Conservation (phyloP, 2,113 vertebrate species). For the Crotalus viridis region DNA sequence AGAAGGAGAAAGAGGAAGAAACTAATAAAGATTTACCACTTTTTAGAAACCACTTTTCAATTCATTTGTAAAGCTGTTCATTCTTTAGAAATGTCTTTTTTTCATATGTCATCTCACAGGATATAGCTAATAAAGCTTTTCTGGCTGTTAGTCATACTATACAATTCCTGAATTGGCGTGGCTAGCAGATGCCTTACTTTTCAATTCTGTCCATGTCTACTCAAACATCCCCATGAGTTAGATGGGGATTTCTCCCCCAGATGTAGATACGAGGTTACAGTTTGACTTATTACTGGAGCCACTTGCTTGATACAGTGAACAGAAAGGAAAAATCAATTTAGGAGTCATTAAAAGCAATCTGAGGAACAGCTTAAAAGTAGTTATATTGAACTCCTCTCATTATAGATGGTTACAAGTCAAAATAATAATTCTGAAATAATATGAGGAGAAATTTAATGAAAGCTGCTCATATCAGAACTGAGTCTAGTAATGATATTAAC, state of each 20-base stretch:
- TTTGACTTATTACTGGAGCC: neutral
- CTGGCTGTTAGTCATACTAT: neutral
- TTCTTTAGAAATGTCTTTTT: neutral
- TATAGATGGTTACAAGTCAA: neutral
- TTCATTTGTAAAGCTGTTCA: conserved; percentile 14
- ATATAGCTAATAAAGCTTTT: neutral
- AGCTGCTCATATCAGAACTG: neutral
- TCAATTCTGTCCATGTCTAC: neutral
- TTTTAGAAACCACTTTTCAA: neutral
- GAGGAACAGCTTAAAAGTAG: neutral
- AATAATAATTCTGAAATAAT: neutral
- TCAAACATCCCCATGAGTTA: neutral
- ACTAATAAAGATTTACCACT: neutral
- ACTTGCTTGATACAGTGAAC: neutral
- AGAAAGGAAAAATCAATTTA: neutral
- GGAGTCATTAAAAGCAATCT: neutral
- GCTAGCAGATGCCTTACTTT: neutral
- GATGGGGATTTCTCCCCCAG: neutral
- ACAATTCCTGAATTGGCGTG: neutral
- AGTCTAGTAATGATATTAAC: conserved; percentile 13
- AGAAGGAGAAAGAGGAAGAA: neutral
- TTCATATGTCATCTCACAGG: neutral
- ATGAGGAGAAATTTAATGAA: neutral
- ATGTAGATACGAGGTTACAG: neutral
- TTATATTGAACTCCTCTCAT: neutral